Evolutionary conservation across 2,797 vertebrate species (phyloP).

Genomic region (Enteromius thamalakanensis): DNA sequence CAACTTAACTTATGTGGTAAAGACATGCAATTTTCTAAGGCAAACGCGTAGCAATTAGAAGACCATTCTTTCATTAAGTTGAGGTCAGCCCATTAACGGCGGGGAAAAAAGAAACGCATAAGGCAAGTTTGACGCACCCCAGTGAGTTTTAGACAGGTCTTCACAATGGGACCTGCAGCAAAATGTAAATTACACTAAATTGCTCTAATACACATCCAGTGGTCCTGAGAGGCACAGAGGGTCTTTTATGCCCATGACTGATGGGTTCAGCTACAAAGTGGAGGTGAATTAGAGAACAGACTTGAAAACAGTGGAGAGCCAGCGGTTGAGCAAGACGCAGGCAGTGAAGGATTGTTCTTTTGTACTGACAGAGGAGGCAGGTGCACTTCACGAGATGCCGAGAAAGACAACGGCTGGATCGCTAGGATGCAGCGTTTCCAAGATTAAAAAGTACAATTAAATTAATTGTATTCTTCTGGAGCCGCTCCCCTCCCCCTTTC

Average conservation of each 20-base stretch:
- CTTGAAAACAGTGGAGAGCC: slow-evolving; percentile 53
- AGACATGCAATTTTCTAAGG: slow-evolving; percentile 52
- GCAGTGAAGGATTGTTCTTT: slow-evolving; percentile 58
- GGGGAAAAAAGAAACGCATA: slow-evolving; percentile 38
- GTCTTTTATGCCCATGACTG: slow-evolving; percentile 60
- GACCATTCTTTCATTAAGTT: slow-evolving; percentile 61
- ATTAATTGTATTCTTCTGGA: slow-evolving; percentile 41
- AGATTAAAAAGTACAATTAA: slow-evolving; percentile 50
- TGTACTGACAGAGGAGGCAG: slow-evolving; percentile 59
- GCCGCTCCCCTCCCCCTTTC: background rate
- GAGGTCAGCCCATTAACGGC: slow-evolving; percentile 61
- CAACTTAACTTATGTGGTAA: slow-evolving; percentile 54
- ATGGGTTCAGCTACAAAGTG: slow-evolving; percentile 60
- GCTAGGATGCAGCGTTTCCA: slow-evolving; percentile 52
- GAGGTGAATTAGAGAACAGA: slow-evolving; percentile 60
- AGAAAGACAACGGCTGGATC: slow-evolving; percentile 52
- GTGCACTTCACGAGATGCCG: slow-evolving; percentile 55
- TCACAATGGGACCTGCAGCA: slow-evolving; percentile 46
- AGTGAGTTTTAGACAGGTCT: slow-evolving; percentile 57
- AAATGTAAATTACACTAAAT: slow-evolving; percentile 64
- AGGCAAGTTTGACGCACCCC: slow-evolving; percentile 57
- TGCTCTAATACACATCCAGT: slow-evolving; percentile 55
- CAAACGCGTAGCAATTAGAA: slow-evolving; percentile 55
- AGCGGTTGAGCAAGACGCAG: slow-evolving; percentile 43
- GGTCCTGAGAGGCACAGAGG: slow-evolving; percentile 48